A percentile compares a stretch with the other conserved stretches of the same genome.
These are phyloP conservation scores for Kryptolebias ocellatus DNA, from an alignment of 2,797 vertebrate genomes.

Conservation along the genomic window DNA sequence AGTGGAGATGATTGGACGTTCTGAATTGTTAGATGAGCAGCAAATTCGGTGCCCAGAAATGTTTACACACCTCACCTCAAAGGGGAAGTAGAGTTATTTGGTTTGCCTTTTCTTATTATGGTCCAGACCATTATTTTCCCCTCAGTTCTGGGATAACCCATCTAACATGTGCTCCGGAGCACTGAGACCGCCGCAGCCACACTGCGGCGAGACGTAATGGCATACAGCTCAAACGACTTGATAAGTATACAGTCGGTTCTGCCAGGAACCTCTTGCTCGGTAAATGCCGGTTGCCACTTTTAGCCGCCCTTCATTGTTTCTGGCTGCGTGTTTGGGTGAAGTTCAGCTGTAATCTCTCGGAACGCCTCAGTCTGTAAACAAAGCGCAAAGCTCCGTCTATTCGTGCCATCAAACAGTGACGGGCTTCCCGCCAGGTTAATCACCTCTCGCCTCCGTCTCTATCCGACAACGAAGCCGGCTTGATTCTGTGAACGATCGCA, in stretches of 20 bases:
- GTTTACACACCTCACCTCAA: slow-evolving; percentile 56
- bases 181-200: slow-evolving; percentile 61
- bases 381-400: slow-evolving; percentile 23
- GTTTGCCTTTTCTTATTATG: slow-evolving; percentile 68
- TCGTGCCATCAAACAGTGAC: slow-evolving; percentile 28
- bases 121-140: slow-evolving; percentile 35
- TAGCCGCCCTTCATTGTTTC: slow-evolving; percentile 82
- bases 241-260: slow-evolving; percentile 75
- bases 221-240: slow-evolving; percentile 81
- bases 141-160: slow-evolving; percentile 54
- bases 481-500: slow-evolving; percentile 57
- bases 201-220: slow-evolving; percentile 71
- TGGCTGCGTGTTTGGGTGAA: slow-evolving; percentile 62
- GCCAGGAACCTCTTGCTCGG: slow-evolving; percentile 74
- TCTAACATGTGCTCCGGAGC: slow-evolving; percentile 60
- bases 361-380: slow-evolving; percentile 55
- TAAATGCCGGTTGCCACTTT: slow-evolving; percentile 83
- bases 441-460: slow-evolving; percentile 33
- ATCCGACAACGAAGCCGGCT: slow-evolving; percentile 5
- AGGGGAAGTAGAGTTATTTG: slow-evolving; percentile 66
- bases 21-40: slow-evolving; percentile 52
- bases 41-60: slow-evolving; percentile 42
- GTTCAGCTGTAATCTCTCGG: slow-evolving; percentile 54
- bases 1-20: slow-evolving; percentile 38
- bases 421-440: slow-evolving; percentile 41